phyloP scores from a whole-genome alignment of 2,888 invertebrate species.

The Drosophila eohydei region DNA sequence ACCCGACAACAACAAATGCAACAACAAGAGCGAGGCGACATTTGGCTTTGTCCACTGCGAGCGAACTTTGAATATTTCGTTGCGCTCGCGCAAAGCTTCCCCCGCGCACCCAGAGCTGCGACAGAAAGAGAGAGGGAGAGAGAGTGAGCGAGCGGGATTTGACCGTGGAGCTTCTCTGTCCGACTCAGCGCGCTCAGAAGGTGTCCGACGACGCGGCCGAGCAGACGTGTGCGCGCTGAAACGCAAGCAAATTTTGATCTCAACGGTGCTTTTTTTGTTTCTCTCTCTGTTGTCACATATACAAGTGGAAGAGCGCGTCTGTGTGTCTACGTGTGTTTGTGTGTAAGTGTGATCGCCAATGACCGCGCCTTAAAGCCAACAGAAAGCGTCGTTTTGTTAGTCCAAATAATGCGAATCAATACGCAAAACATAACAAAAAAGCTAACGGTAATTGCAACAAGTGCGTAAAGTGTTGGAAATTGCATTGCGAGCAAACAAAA shows the following conservation, averaged over 20 bases:
- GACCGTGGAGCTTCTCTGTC: constrained; percentile 51
- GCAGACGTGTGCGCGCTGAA: constrained; percentile 70
- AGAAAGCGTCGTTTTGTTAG: constrained; percentile 51
- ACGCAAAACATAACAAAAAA: constrained; percentile 18
- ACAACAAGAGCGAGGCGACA: constrained; percentile 23
- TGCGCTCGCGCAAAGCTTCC: constrained; percentile 27
- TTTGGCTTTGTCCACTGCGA: constrained; percentile 44
- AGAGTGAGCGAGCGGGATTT: constrained; percentile 7
- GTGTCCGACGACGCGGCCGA: constrained; percentile 65
- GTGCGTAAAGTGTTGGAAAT: constrained; percentile 34
- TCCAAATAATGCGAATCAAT: constrained; percentile 24
- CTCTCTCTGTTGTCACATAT: constrained; percentile 39
- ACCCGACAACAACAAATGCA: constrained; percentile 28
- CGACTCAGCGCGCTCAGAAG: constrained; percentile 72
- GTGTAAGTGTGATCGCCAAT: constrained; percentile 60
- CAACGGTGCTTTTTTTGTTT: constrained; percentile 75
- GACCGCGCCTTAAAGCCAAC: constrained; percentile 78
- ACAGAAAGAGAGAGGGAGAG: constrained; percentile 6
- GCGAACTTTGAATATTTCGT: constrained; percentile 47
- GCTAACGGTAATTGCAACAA: constrained; percentile 53
- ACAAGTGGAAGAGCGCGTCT: constrained; percentile 14
- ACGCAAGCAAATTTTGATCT: constrained; percentile 65
- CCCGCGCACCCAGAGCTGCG: constrained; percentile 17
- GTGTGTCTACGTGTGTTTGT: constrained; percentile 18
- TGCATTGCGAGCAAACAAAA: constrained; percentile 16